Conservation (phyloP, 1,140 invertebrate genomes). For the Oryzaephilus surinamensis region DNA sequence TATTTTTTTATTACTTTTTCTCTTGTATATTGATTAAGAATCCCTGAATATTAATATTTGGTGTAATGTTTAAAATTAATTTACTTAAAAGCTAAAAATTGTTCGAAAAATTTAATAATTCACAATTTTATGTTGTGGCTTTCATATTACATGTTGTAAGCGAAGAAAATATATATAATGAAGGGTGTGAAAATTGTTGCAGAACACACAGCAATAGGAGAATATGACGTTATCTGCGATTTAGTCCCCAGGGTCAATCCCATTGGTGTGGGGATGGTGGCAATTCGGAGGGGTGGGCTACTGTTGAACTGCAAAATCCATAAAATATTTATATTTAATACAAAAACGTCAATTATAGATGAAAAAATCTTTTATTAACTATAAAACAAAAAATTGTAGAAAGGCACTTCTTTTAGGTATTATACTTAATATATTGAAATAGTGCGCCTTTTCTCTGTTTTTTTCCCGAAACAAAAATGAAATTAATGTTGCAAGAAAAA, state of each 20-base stretch:
- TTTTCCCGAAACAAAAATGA: constrained; percentile 5
- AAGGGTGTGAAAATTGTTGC: no score
- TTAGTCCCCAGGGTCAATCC: constrained; percentile 59
- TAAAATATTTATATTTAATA: no score
- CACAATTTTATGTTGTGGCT: constrained; percentile 2
- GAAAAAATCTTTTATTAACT: no score
- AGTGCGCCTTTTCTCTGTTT: no score
- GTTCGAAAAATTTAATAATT: constrained; percentile 2
- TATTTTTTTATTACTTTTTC: constrained; percentile 10
- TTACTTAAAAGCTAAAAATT: constrained; percentile 6
- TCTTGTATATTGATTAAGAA: constrained; percentile 34
- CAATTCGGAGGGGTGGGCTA: constrained; percentile 93
- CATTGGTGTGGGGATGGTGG: constrained; percentile 95
- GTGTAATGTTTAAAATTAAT: constrained; percentile 22
- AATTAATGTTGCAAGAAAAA: constrained; percentile 23
- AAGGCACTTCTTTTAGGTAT: no score
- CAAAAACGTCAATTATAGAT: no score
- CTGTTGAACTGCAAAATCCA: constrained; percentile 85
- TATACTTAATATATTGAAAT: no score
- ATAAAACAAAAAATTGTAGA: no score
- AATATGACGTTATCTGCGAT: constrained; percentile 24
- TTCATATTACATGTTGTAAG: no score
- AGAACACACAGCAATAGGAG: constrained; percentile 7
- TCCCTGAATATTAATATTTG: constrained; percentile 35
- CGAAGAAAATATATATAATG: no score